Evolutionary conservation across 2,888 invertebrate genomes (phyloP), one percentile per base, ranked within the genome.

Genomic region (Isotomurus palustris): DNA sequence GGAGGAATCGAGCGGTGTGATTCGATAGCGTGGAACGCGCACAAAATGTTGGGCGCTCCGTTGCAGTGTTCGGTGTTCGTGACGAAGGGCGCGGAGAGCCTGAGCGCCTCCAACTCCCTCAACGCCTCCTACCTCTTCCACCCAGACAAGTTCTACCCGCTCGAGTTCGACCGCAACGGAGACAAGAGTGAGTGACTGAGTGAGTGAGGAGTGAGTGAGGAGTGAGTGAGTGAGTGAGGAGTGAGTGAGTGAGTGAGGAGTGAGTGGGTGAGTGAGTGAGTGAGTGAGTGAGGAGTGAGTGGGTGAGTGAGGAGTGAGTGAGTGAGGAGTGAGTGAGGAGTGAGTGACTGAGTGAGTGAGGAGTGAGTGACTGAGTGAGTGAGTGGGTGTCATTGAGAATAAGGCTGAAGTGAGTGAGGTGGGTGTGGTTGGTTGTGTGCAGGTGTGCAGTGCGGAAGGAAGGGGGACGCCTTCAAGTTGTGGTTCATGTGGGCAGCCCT

Each of bases 401-500:
- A n/a, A n/a, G n/a, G n/a, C n/a, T n/a, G n/a, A 43, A 43, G 21
- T 24, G 21, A 14, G 22, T 22, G 6, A 6, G 14, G 12, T 17
- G 10, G 17, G 19, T 40, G 40, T 40, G 12, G 28, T 49, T 35
- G 43, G 22, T 27, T 4, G 6, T 41, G 25, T 78, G 80, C 49
- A 81, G 82, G 72, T 78, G 81, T 86, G 17, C 93, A 94, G 74
- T 95, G 94, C 74, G 94, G 94, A 0, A 81, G 94, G 27, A 93
- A 93, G 80, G 88, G 90, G 53, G 94, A 95, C 74, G 85, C 88
- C 1, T 86, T 93, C 73, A 95, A 95, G 76, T 79, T 94, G 5
- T 95, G 94, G 93, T 76, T 91, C 64, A 88, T 91, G 86, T 89
- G 93, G 84, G 87, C 90, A 73, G 87, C 89, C 0, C 79, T 87